phyloP scores from a whole-genome alignment of 1,140 invertebrate genomes.

The Eumaeus atala region DNA sequence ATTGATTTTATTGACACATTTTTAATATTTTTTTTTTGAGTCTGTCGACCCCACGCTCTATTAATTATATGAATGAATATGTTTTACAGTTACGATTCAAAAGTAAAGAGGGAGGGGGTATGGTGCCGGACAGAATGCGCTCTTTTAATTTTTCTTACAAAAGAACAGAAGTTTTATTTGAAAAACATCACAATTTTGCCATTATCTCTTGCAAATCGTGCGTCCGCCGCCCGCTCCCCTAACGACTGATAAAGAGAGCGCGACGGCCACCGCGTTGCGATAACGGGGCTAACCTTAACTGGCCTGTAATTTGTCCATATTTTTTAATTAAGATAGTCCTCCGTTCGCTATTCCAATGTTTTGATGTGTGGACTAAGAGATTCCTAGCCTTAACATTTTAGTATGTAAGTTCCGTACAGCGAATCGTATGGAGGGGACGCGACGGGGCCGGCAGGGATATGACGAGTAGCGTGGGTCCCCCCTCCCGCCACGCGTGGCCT shows the following conservation, averaged over 20 bases:
- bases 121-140: slow-evolving; percentile 27
- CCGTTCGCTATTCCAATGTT: slow-evolving; percentile 61
- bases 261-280: slow-evolving; percentile 50
- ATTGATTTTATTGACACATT: not conserved
- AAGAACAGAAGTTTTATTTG: slow-evolving; percentile 32
- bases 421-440: slow-evolving; percentile 56
- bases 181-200: slow-evolving; percentile 72
- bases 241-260: slow-evolving; percentile 64
- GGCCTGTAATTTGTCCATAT: slow-evolving; percentile 67
- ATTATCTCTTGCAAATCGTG: slow-evolving; percentile 54
- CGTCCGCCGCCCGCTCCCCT: slow-evolving; percentile 45
- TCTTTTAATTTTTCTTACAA: slow-evolving; percentile 10
- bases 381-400: slow-evolving; percentile 68
- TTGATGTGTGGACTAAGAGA: slow-evolving; percentile 61
- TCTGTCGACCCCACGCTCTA: not conserved
- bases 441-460: slow-evolving; percentile 28
- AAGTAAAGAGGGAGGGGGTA: slow-evolving; percentile 24
- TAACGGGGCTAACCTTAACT: slow-evolving; percentile 41
- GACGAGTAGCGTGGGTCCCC: slow-evolving; percentile 28
- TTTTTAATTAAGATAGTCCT: slow-evolving; percentile 63
- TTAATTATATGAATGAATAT: slow-evolving; percentile 25
- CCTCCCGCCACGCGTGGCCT: slow-evolving; percentile 50
- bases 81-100: slow-evolving; percentile 15
- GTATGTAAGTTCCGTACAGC: slow-evolving; percentile 60
- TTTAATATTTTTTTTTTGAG: not conserved